These are phyloP conservation scores for Daktulosphaira vitifoliae DNA, from an alignment of 1,140 invertebrate genomes.

Conservation along the genomic window DNA sequence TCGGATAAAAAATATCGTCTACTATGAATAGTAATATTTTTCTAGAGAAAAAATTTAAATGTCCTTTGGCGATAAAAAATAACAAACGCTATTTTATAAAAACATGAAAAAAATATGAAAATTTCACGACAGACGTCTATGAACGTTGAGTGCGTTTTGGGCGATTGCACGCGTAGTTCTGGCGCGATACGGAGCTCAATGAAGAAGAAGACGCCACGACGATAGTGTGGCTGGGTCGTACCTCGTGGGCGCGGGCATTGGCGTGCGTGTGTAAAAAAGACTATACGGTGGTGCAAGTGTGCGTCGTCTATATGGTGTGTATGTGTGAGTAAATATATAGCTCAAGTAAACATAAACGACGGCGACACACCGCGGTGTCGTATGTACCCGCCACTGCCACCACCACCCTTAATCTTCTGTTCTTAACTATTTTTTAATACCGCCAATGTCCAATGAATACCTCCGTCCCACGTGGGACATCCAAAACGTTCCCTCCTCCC, in stretches of 20 bases:
- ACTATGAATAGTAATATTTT: too few species aligned
- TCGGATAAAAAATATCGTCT: too few species aligned
- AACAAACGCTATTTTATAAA: too few species aligned
- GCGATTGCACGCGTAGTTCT: conserved; percentile 26
- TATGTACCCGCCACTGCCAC: neutral
- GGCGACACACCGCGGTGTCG: neutral
- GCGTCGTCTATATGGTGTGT: conserved; percentile 3
- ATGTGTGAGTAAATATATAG: conserved; percentile 5
- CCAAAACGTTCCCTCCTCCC: too few species aligned
- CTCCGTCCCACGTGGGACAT: too few species aligned
- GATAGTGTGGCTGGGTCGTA: conserved; percentile 1
- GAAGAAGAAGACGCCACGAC: neutral
- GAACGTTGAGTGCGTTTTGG: neutral
- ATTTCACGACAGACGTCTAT: neutral
- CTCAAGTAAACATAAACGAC: neutral
- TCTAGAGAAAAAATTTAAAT: too few species aligned
- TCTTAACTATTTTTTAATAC: neutral
- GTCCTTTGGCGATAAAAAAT: too few species aligned
- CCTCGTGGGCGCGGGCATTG: conserved; percentile 27
- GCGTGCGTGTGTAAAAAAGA: conserved; percentile 1
- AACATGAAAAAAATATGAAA: too few species aligned
- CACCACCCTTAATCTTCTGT: conserved; percentile 20
- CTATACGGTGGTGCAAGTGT: neutral
- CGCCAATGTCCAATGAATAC: too few species aligned
- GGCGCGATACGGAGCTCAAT: neutral